Conservation (phyloP, 2,888 invertebrate species). For the Tridacna gigas region DNA sequence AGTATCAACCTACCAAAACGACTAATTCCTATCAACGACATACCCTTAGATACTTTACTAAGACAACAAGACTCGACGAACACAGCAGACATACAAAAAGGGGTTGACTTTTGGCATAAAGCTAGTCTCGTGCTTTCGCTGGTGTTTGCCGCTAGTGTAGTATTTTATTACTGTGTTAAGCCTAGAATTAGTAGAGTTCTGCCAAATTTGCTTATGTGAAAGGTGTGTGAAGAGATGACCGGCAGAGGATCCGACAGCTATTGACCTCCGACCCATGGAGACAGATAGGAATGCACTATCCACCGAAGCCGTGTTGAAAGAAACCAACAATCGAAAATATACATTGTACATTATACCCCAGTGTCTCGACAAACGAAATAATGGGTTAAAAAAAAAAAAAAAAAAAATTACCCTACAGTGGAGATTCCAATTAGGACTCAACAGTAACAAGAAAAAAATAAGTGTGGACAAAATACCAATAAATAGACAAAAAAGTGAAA, state of each 20-base stretch:
- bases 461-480: background rate
- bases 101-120: background rate
- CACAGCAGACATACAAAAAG: background rate
- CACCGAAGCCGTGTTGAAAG: background rate
- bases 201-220: conserved; percentile 1
- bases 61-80: background rate
- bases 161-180: background rate
- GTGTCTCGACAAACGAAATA: background rate
- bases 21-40: too few relatives aligned
- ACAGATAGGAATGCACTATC: background rate
- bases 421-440: background rate
- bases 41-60: too few relatives aligned
- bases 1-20: too few relatives aligned
- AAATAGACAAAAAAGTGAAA: too few relatives aligned
- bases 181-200: background rate
- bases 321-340: background rate
- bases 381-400: background rate
- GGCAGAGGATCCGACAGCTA: background rate
- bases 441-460: background rate
- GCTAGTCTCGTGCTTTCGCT: background rate
- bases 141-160: background rate
- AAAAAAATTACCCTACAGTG: background rate
- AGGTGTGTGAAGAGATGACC: conserved; percentile 5
- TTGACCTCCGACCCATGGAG: background rate
- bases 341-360: background rate